A percentile compares a stretch with the other conserved stretches of the same genome.
Conservation (phyloP, 2,113 vertebrate species). For the Trematocara nigrifrons region DNA sequence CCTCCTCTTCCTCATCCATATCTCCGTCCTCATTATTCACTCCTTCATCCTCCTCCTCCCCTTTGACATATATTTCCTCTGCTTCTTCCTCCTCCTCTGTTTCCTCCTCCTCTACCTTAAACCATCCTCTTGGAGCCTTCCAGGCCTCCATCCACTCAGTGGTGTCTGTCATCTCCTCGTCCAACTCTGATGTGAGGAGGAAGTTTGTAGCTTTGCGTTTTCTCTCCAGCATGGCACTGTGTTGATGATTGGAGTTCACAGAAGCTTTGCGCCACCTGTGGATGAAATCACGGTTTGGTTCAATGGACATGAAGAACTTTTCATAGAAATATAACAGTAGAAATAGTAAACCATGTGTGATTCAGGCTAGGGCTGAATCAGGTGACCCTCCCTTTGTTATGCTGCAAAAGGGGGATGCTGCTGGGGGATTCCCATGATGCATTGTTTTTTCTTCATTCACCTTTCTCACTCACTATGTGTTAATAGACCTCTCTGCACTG, state of each 20-base stretch:
- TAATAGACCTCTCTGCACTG: not conserved
- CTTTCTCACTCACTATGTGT: not conserved
- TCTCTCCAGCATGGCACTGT: not conserved
- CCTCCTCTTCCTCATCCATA: not conserved
- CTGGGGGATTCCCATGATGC: not conserved
- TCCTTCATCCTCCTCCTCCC: not conserved
- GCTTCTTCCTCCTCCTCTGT: not conserved
- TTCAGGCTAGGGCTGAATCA: not conserved
- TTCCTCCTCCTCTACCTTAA: not conserved
- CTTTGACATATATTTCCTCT: not conserved
- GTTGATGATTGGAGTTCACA: constrained; percentile 19
- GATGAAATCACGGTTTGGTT: not conserved
- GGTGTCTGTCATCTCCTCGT: not conserved
- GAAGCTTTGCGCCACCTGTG: constrained; percentile 45
- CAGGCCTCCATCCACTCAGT: constrained; percentile 36
- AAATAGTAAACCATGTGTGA: not conserved
- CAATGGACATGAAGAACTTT: not conserved
- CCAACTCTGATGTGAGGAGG: not conserved
- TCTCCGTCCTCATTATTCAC: not conserved
- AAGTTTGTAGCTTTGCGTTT: not conserved
- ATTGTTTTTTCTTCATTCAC: not conserved
- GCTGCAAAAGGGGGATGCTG: not conserved
- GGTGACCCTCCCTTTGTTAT: not conserved
- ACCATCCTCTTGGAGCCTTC: constrained; percentile 15
- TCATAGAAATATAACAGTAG: not conserved